phyloP scores from a whole-genome alignment of 2,888 invertebrate species.

The Oligia latruncula region DNA sequence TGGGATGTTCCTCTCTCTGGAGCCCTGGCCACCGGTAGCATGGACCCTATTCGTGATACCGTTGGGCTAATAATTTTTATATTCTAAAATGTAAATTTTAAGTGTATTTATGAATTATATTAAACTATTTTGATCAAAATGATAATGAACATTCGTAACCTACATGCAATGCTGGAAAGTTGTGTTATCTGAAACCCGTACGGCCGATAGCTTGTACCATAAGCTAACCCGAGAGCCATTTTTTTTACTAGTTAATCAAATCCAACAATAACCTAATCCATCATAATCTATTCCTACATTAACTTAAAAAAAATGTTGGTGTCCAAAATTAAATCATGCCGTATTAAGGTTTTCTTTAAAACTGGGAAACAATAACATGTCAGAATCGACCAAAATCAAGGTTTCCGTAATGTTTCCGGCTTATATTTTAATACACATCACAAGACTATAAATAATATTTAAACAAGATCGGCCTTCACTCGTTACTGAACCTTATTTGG shows the following conservation, averaged over 20 bases:
- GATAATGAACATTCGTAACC: background rate
- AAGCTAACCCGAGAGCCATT: no score
- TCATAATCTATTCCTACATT: background rate
- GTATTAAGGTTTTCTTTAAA: background rate
- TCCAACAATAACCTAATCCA: no score
- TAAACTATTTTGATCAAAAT: background rate
- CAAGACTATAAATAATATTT: constrained; percentile 45
- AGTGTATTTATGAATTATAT: background rate
- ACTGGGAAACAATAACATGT: constrained; percentile 15
- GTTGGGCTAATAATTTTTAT: background rate
- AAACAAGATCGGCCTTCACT: constrained; percentile 48
- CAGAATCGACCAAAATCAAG: constrained; percentile 29
- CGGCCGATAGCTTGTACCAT: no score
- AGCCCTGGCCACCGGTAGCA: background rate
- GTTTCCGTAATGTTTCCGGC: constrained; percentile 44
- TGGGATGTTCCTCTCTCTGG: background rate
- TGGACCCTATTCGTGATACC: background rate
- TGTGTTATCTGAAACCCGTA: background rate
- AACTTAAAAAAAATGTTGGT: background rate
- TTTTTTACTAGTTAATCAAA: background rate
- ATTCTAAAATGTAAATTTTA: background rate
- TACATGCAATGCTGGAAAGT: background rate
- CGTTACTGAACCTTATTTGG: constrained; percentile 36
- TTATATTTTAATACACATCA: constrained; percentile 46
- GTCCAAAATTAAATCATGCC: background rate